Conservation (phyloP, 2,113 vertebrate species). For the Thermophis baileyi region DNA sequence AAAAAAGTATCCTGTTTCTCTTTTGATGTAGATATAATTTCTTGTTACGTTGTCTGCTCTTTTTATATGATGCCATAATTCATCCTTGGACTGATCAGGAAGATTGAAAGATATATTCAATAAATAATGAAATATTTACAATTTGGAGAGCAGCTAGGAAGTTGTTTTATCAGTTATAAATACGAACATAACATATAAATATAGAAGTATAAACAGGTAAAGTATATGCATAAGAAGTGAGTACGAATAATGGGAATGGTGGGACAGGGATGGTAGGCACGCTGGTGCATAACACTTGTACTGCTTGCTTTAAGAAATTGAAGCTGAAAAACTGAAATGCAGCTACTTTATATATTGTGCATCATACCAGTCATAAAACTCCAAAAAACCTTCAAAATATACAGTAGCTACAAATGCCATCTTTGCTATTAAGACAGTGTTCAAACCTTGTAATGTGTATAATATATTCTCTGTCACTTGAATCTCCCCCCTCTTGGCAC, state of each 20-base stretch:
- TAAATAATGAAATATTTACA: neutral
- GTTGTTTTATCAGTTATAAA: neutral
- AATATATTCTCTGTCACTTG: neutral
- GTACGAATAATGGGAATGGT: too few relatives aligned
- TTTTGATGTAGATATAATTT: neutral
- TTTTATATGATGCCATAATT: neutral
- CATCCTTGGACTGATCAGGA: neutral
- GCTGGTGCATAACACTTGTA: neutral
- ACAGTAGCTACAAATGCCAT: neutral
- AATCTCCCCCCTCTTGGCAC: rapidly evolving
- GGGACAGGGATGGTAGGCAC: too few relatives aligned
- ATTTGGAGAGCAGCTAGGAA: slow-evolving; percentile 11
- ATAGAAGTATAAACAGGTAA: too few relatives aligned
- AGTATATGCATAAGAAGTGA: too few relatives aligned
- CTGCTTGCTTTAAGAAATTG: neutral
- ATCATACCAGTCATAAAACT: neutral
- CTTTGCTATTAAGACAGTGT: too few relatives aligned
- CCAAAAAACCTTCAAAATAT: neutral
- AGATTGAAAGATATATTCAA: neutral
- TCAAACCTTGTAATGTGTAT: neutral
- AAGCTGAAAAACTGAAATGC: neutral
- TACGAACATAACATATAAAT: too few relatives aligned
- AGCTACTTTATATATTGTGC: neutral
- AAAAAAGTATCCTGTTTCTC: neutral
- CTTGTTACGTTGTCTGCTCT: neutral